Percentiles rank a stretch among this genome's conserved stretches.
Conservation (phyloP, 2,797 vertebrate species). For the Corythornis leucogaster region DNA sequence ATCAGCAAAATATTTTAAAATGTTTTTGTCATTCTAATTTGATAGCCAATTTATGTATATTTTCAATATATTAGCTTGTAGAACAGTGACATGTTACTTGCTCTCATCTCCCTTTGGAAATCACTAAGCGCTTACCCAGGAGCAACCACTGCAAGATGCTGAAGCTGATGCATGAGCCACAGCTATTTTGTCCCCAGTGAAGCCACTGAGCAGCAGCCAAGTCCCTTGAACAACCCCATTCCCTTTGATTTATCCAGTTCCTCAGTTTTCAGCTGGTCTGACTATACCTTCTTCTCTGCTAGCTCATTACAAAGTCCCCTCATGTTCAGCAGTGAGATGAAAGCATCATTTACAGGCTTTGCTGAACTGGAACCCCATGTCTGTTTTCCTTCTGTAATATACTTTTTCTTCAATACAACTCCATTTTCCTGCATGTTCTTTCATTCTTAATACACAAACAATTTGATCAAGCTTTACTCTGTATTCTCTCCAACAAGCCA, state of each 20-base stretch:
- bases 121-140: not conserved
- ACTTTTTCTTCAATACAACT: slow-evolving; percentile 5
- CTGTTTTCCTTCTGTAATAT: slow-evolving; percentile 27
- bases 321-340: not conserved
- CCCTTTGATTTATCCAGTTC: not conserved
- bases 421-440: not conserved
- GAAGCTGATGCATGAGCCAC: not conserved
- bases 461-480: not conserved
- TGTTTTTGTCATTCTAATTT: not conserved
- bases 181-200: not conserved
- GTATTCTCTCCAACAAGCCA: not conserved
- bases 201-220: rapidly evolving
- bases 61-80: not conserved
- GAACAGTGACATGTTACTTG: rapidly evolving
- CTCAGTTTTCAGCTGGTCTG: not conserved
- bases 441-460: slow-evolving; percentile 16
- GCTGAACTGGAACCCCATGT: slow-evolving; percentile 30
- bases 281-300: not conserved
- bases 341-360: slow-evolving; percentile 5
- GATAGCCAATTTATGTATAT: not conserved
- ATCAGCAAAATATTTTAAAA: not conserved
- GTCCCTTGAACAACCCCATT: not conserved
- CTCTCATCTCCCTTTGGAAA: not conserved
- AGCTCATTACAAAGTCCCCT: not conserved
- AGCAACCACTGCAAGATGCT: not conserved